Percentiles rank a stretch among this genome's conserved stretches.
Evolutionary conservation across 2,113 vertebrate genomes (phyloP).

Genomic region (Morone saxatilis): DNA sequence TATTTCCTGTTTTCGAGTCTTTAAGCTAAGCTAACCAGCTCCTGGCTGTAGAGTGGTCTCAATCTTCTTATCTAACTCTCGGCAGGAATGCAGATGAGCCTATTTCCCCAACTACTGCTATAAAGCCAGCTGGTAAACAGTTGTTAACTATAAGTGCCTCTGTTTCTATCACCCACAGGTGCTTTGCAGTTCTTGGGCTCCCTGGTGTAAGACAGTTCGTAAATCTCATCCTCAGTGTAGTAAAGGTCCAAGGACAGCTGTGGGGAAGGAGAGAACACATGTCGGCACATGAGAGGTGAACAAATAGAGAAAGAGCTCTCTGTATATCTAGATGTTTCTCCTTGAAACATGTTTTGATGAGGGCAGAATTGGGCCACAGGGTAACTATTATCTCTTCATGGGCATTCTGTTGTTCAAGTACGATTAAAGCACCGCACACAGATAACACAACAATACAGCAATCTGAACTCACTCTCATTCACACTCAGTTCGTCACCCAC

Average conservation of each 20-base stretch:
- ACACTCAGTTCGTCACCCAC: conserved; percentile 75
- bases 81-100: background rate
- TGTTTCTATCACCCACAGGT: conserved; percentile 84
- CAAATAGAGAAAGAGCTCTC: conserved; percentile 22
- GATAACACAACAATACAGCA: conserved; percentile 68
- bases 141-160: background rate
- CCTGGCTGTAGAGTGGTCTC: background rate
- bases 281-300: conserved; percentile 31
- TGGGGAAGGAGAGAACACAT: conserved; percentile 23
- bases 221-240: conserved; percentile 97
- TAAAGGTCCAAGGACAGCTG: conserved; percentile 96
- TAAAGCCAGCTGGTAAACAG: background rate
- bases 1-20: background rate
- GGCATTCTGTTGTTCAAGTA: conserved; percentile 63
- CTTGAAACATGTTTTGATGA: conserved; percentile 59
- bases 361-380: conserved; percentile 45
- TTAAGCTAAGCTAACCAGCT: background rate
- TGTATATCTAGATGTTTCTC: conserved; percentile 34
- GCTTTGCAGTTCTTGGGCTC: conserved; percentile 93
- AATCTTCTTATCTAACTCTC: background rate
- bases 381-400: conserved; percentile 68
- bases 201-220: conserved; percentile 94
- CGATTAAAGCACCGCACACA: conserved; percentile 47
- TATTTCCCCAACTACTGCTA: background rate
- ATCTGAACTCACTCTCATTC: conserved; percentile 75